These are phyloP conservation scores for Miltochrista miniata DNA, from an alignment of 2,888 invertebrate species.

Conservation along the genomic window DNA sequence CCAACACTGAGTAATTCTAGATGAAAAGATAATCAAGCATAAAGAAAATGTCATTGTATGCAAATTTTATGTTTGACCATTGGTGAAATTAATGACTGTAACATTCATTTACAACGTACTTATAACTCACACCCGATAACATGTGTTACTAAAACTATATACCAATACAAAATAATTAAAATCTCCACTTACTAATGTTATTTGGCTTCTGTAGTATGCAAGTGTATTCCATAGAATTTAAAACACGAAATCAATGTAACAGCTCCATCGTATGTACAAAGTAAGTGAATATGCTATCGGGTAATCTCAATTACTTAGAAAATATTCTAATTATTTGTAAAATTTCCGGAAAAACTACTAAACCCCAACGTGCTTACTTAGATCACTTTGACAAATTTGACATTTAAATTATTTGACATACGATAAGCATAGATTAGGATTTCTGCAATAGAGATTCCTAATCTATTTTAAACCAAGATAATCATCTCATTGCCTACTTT, in stretches of 20 bases:
- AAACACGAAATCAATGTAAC: conserved; percentile 51
- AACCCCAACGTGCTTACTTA: conserved; percentile 52
- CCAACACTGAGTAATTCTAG: conserved; percentile 38
- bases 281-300: conserved; percentile 29
- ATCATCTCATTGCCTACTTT: too few species aligned
- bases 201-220: conserved; percentile 56
- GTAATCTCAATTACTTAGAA: conserved; percentile 31
- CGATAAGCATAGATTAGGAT: not conserved
- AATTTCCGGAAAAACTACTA: conserved; percentile 46
- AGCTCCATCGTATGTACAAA: conserved; percentile 52
- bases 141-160: conserved; percentile 55
- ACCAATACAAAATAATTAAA: conserved; percentile 48
- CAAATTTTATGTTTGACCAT: conserved; percentile 70
- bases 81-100: conserved; percentile 63
- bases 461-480: too few species aligned
- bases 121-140: conserved; percentile 50
- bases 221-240: conserved; percentile 70
- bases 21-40: conserved; percentile 52
- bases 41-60: conserved; percentile 70
- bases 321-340: conserved; percentile 28
- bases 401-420: conserved; percentile 11
- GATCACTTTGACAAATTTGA: conserved; percentile 48
- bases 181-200: conserved; percentile 67
- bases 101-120: conserved; percentile 53
- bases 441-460: too few species aligned